A percentile compares a stretch with the other conserved stretches of the same genome.
These are phyloP conservation scores for Deilephila elpenor DNA, from an alignment of 2,888 invertebrate species.

Conservation along the genomic window DNA sequence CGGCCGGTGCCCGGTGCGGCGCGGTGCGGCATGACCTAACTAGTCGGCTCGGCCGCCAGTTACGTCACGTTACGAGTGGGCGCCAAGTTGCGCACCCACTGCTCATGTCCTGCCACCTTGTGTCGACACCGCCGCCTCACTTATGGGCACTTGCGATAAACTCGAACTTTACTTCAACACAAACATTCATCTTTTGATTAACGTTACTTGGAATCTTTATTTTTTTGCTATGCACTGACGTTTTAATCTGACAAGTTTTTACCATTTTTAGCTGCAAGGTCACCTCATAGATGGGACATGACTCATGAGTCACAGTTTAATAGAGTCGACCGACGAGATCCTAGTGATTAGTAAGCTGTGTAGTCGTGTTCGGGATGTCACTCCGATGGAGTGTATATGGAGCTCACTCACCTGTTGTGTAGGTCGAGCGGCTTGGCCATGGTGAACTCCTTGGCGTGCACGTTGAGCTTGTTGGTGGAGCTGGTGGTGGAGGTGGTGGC, in stretches of 20 bases:
- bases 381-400: background rate
- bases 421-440: slow-evolving; percentile 88
- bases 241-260: background rate
- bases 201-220: background rate
- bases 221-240: background rate
- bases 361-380: background rate
- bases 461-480: slow-evolving; percentile 89
- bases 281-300: background rate
- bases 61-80: slow-evolving; percentile 35
- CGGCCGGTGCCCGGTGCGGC: slow-evolving; percentile 38
- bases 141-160: background rate
- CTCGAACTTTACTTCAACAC: background rate
- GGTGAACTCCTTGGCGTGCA: slow-evolving; percentile 95
- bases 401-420: slow-evolving; percentile 73
- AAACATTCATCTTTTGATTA: background rate
- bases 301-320: background rate
- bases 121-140: background rate
- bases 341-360: background rate
- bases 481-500: slow-evolving; percentile 58
- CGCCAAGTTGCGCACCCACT: slow-evolving; percentile 27
- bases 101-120: slow-evolving; percentile 11
- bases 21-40: slow-evolving; percentile 32
- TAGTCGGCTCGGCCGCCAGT: slow-evolving; percentile 27
- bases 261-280: background rate
- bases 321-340: background rate